phyloP scores from a whole-genome alignment of 2,888 invertebrate species.

The Andrena hattorfiana region DNA sequence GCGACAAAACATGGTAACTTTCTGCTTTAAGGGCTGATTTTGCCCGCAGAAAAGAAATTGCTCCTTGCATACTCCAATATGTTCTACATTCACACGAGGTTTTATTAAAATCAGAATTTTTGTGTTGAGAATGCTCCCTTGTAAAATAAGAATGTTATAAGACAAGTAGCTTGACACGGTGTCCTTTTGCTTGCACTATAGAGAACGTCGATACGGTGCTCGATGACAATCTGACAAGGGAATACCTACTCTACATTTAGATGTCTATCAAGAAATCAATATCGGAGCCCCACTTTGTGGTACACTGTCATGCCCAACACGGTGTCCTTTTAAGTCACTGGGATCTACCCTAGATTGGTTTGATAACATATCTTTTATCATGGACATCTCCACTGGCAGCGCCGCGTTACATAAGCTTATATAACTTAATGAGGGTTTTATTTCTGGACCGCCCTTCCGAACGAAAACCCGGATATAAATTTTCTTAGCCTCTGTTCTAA shows the following conservation, averaged over 20 bases:
- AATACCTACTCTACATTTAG: background rate
- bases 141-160: too few species aligned
- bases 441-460: too few species aligned
- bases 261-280: constrained; percentile 6
- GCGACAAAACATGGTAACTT: too few species aligned
- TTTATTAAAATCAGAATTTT: too few species aligned
- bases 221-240: background rate
- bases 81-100: too few species aligned
- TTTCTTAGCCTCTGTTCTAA: too few species aligned
- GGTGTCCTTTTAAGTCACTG: background rate
- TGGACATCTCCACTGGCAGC: background rate
- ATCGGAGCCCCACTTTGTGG: background rate
- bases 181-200: background rate
- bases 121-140: too few species aligned
- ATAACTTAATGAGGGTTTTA: background rate
- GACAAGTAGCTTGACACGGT: too few species aligned
- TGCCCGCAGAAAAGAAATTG: too few species aligned
- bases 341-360: background rate
- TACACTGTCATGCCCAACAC: constrained; percentile 2
- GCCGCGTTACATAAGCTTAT: background rate
- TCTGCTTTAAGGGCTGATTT: too few species aligned
- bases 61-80: too few species aligned
- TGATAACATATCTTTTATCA: background rate
- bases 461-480: too few species aligned
- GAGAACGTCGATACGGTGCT: background rate